Conservation (phyloP, 1,140 invertebrate species). For the Adoxophyes honmai region DNA sequence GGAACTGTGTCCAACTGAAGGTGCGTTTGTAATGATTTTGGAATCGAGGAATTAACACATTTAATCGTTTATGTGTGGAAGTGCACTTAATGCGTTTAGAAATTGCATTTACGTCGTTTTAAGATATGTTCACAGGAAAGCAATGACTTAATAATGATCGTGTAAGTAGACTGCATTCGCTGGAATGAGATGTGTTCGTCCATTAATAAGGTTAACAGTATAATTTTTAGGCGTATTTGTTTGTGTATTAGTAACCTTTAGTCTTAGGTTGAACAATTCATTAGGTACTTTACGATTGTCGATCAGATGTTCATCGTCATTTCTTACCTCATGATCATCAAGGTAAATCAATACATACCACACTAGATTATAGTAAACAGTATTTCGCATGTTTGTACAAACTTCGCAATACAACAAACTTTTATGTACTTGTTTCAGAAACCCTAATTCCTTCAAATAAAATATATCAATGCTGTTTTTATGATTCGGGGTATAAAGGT, state of each 20-base stretch:
- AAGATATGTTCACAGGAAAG: slow-evolving; percentile 52
- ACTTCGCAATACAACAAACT: background rate
- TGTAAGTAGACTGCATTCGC: slow-evolving; percentile 71
- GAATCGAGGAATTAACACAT: slow-evolving; percentile 1
- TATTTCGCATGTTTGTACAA: slow-evolving; percentile 37
- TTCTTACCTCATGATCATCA: no score
- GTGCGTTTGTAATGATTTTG: slow-evolving; percentile 15
- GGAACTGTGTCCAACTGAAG: slow-evolving; percentile 24
- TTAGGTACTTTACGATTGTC: slow-evolving; percentile 22
- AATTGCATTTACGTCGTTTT: slow-evolving; percentile 49
- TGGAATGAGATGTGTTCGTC: slow-evolving; percentile 75
- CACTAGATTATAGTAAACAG: no score
- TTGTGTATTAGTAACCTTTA: slow-evolving; percentile 55
- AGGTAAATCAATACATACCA: no score
- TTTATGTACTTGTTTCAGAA: slow-evolving; percentile 24
- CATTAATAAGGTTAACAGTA: slow-evolving; percentile 67
- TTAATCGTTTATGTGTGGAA: slow-evolving; percentile 39
- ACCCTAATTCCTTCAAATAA: slow-evolving; percentile 28
- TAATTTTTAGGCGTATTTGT: slow-evolving; percentile 62
- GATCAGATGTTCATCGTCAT: background rate
- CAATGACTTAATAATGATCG: slow-evolving; percentile 60
- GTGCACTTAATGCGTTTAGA: slow-evolving; percentile 58
- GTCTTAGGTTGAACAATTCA: slow-evolving; percentile 30
- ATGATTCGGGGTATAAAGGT: background rate
- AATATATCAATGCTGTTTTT: slow-evolving; percentile 33